These are phyloP conservation scores for human DNA, from an alignment of 2,113 vertebrate species.

Conservation along the genomic window GRCh38 chr12:1002501-1003000, in stretches of 20 bases:
- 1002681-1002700: neutral
- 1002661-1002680: neutral
- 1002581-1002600: neutral
- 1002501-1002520: neutral
- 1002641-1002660: neutral
- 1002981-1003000: no score
- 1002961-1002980: neutral
- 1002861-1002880: neutral
- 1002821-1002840: neutral
- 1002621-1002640: neutral
- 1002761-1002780: neutral
- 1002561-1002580: neutral
- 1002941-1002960: neutral
- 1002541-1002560: neutral
- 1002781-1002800: slow-evolving; percentile 4
- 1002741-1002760: slow-evolving; percentile 12
- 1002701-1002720: neutral
- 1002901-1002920: neutral
- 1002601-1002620: neutral
- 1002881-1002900: neutral
- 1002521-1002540: neutral
- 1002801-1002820: neutral
- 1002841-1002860: neutral
- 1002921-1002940: neutral
- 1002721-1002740: neutral